phyloP scores from a whole-genome alignment of 53 echinoderm and acorn worm species.

The Paracentrotus lividus region DNA sequence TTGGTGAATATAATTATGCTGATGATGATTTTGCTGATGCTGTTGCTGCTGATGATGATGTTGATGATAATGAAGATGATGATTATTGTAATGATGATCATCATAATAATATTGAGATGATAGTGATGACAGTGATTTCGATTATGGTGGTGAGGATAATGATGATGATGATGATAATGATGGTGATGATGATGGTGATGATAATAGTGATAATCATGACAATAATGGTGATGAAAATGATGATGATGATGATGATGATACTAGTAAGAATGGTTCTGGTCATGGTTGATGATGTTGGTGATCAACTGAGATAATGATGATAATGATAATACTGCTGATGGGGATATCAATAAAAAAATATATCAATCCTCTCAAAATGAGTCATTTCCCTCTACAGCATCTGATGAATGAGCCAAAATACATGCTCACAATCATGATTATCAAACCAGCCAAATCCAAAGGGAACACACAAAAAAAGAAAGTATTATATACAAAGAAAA shows the following conservation, averaged over 20 bases:
- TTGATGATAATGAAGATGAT: background rate
- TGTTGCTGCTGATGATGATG: background rate
- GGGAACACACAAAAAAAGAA: too few relatives aligned
- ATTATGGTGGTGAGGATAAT: background rate
- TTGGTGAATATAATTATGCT: background rate
- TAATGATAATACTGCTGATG: background rate
- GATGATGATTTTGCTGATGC: background rate
- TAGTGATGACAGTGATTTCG: slow-evolving; percentile 2
- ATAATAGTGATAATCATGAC: background rate
- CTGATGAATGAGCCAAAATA: too few relatives aligned
- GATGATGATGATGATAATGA: background rate
- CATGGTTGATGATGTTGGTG: background rate
- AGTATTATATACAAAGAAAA: too few relatives aligned
- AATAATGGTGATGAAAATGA: background rate
- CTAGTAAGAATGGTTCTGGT: too few relatives aligned
- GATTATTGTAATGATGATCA: background rate
- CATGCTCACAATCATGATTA: too few relatives aligned
- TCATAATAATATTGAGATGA: background rate
- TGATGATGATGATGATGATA: background rate
- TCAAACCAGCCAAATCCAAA: too few relatives aligned
- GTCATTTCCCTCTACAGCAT: too few relatives aligned
- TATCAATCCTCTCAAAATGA: too few relatives aligned
- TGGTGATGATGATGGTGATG: slow-evolving; percentile 10
- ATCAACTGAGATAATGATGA: slow-evolving; percentile 13
- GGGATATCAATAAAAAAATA: background rate